Evolutionary conservation across 1,140 invertebrate species (phyloP).

Genomic region (Temnothorax curvispinosus): DNA sequence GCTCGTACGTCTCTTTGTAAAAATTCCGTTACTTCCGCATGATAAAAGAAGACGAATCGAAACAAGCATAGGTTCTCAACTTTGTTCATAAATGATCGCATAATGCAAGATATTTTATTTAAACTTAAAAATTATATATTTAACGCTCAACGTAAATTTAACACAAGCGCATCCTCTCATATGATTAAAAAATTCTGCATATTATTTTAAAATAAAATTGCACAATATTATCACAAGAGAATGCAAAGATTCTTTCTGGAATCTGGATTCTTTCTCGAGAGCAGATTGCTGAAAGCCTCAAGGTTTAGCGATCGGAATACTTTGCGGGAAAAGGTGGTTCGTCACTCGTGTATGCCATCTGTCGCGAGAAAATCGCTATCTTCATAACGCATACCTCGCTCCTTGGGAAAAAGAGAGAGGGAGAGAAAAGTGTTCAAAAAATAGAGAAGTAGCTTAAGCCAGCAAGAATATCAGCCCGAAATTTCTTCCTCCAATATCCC

Average conservation of each 20-base stretch:
- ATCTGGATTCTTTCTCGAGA: not conserved
- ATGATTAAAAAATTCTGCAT: not conserved
- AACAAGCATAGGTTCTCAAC: not conserved
- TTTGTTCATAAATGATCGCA: not conserved
- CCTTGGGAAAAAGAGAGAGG: not conserved
- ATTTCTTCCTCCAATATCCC: conserved; percentile 45
- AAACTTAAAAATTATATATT: not conserved
- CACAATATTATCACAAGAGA: not conserved
- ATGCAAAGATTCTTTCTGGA: not conserved
- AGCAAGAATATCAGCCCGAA: conserved; percentile 43
- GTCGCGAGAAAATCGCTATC: conserved; percentile 33
- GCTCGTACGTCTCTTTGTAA: not conserved
- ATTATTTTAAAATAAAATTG: not conserved
- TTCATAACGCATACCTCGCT: conserved; percentile 46
- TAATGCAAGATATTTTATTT: not conserved
- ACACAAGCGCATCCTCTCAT: not conserved
- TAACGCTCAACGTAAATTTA: not conserved
- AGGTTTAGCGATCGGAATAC: not conserved
- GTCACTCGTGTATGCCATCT: conserved; percentile 17
- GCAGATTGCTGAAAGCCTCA: conserved; percentile 32
- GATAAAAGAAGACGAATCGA: not conserved
- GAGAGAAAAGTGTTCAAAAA: conserved; percentile 4
- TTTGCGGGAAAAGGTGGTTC: not conserved
- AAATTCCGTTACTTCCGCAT: not conserved
- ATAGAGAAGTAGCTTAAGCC: conserved; percentile 47